Base-by-base conservation (phyloP, 1,140 invertebrate genomes). In the Aphaenogaster rudis region DNA sequence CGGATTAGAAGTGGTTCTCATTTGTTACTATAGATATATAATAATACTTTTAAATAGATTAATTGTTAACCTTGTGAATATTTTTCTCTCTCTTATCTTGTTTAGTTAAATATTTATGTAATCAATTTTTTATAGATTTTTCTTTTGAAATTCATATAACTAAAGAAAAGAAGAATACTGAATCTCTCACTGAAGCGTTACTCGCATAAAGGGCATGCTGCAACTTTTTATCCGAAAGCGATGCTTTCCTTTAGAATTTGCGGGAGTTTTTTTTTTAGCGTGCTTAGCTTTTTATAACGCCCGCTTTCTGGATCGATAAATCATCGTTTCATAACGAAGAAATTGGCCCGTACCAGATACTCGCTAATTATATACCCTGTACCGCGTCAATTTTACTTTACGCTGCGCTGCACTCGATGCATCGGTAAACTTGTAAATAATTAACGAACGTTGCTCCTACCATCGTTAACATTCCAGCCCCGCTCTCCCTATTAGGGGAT, bases 401-500 rank as follows among this genome's bases (percentile, higher is more conserved):
- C 85, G 90, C 90, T 28, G 76, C 79, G 80, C 61, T 86, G 79
- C 80, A 86, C 54, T 79, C 86, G 88, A 92, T 71, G 92, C 91
- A 86, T 92, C 91, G 87, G 87, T 92, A 90, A 93, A 92, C 88
- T 87, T 92, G 92, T 92, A 92, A 92, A 93, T 93, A 93, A 93
- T 92, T 93, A 91, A 92, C 80, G 88, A 93, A 90, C 85, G 87
- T 63, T 76, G 52, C 86, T 86, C 71, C 69, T 87, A 61, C 69
- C 86, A 86, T 87, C 88, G 90, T 90, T 88, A 92, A 89, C 91
- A 91, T 90, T 74, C 88, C 54, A 87, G 11, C 77, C 86, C 57
- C 80, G 85, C 67, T 76, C 69, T 90, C 66, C 82, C 90, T 91
- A 88, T 91, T 91, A 91, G 64, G 78, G 28, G 52, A 79, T 79